A percentile compares a stretch with the other conserved stretches of the same genome.
Conservation (phyloP, 35 echinoderm and acorn worm genomes). For the Heliocidaris erythrogramma region DNA sequence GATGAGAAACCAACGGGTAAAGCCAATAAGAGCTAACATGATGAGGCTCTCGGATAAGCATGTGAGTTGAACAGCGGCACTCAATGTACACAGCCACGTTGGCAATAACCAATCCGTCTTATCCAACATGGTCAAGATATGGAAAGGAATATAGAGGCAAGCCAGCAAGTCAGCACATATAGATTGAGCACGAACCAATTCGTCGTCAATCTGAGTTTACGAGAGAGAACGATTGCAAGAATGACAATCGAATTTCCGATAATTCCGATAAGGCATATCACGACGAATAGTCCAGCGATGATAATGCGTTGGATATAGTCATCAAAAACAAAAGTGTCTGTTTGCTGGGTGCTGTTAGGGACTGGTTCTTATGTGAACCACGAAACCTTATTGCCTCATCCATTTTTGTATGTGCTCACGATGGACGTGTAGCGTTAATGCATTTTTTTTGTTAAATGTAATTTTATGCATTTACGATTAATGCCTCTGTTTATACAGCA, state of each 20-base stretch:
- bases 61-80: conserved; percentile 45
- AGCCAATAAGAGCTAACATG: conserved; percentile 64
- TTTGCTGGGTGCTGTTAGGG: background rate
- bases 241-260: background rate
- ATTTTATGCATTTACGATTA: too few species aligned
- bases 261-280: background rate
- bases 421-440: too few species aligned
- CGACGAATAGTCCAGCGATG: background rate
- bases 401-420: too few species aligned
- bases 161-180: conserved; percentile 73
- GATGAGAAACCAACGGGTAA: conserved; percentile 68
- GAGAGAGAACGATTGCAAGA: background rate
- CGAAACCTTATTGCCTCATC: background rate
- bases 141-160: conserved; percentile 60
- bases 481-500: too few species aligned
- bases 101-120: conserved; percentile 44
- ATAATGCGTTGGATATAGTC: background rate
- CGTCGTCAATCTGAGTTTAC: conserved; percentile 50
- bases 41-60: conserved; percentile 64
- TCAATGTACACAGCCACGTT: conserved; percentile 54
- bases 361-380: background rate
- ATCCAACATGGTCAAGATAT: conserved; percentile 46
- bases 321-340: background rate
- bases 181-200: conserved; percentile 96
- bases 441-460: too few species aligned